A percentile compares a stretch with the other conserved stretches of the same genome.
These are phyloP conservation scores for Podabrus alpinus DNA, from an alignment of 2,888 invertebrate genomes.

Conservation along the genomic window DNA sequence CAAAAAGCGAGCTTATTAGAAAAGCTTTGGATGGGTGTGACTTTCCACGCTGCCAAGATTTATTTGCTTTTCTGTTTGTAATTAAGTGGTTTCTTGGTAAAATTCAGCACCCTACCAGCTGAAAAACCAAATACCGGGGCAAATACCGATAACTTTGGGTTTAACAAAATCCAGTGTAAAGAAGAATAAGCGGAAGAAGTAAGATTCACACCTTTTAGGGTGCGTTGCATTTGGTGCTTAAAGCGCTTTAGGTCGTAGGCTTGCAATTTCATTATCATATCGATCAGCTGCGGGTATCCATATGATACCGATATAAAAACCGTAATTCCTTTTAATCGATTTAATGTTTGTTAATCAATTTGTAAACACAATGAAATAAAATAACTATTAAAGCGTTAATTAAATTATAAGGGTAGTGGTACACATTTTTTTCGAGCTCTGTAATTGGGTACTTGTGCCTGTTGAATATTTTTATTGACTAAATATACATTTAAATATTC, in stretches of 20 bases:
- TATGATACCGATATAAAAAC: too few species aligned
- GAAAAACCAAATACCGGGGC: neutral
- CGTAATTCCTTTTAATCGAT: neutral
- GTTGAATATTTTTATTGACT: neutral
- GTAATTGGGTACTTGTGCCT: neutral
- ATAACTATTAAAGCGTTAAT: neutral
- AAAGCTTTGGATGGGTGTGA: neutral
- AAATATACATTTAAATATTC: neutral
- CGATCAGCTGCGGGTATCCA: too few species aligned
- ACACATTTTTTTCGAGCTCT: neutral
- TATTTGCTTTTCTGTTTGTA: neutral
- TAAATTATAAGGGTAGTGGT: neutral
- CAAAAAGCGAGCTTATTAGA: neutral
- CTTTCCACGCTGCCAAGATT: neutral
- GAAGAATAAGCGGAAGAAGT: neutral
- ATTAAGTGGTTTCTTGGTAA: neutral
- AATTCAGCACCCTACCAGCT: neutral
- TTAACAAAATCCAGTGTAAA: neutral
- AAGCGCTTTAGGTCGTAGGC: too few species aligned
- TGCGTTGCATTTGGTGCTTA: too few species aligned
- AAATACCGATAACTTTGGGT: neutral
- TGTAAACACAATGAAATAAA: neutral
- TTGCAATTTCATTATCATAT: too few species aligned
- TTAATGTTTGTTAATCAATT: neutral
- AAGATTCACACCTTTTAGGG: too few species aligned